Evolutionary conservation across 2,888 invertebrate species (phyloP), one percentile per base, ranked within the genome.

Genomic region (Eupithecia pulchellata): DNA sequence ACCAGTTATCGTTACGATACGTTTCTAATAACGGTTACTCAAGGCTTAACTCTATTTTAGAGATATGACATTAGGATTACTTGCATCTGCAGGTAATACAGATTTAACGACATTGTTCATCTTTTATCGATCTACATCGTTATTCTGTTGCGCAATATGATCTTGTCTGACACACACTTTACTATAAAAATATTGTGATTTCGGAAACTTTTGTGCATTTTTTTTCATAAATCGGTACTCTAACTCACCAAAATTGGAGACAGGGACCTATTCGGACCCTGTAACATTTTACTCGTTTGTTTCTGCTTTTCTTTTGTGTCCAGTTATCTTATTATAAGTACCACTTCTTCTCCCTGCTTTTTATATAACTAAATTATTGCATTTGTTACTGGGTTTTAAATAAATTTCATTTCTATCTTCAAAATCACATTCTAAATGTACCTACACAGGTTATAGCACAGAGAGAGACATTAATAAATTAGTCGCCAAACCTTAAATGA

Each of bases 11-110:
- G n/a, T 58, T 58, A 58, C 39, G 29, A 20, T 5, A 17, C 57
- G 20, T 65, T 57, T 25, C 17, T 8, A 65, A 65, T 36, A 57
- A 29, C 64, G 13, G 29, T 58, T 30, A 58, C n/a, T 58, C 8
- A 32, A 9, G 3, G 11, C 13, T 34, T 32, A 34, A 20, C 60
- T 61, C 60, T 34, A 61, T 61, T 61, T 61, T 1, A 34, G 34
- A 20, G 32, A 17, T 29, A 34, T 61, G 20, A 61, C 60, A 61
- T 32, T 34, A 14, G 13, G 32, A 64, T 62, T 29, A 62, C 67
- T 27, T 30, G 36, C 55, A 52, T 67, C 68, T 78, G 71, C 73
- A 73, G 77, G 70, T 73, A 66, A 76, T 71, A 65, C 68, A 32
- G 60, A 39, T 78, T 65, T 67, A 78, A 76, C 64, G 72, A 27